Evolutionary conservation across 2,888 invertebrate genomes (phyloP), one percentile per base, ranked within the genome.

Genomic region (Ectemnius lituratus): DNA sequence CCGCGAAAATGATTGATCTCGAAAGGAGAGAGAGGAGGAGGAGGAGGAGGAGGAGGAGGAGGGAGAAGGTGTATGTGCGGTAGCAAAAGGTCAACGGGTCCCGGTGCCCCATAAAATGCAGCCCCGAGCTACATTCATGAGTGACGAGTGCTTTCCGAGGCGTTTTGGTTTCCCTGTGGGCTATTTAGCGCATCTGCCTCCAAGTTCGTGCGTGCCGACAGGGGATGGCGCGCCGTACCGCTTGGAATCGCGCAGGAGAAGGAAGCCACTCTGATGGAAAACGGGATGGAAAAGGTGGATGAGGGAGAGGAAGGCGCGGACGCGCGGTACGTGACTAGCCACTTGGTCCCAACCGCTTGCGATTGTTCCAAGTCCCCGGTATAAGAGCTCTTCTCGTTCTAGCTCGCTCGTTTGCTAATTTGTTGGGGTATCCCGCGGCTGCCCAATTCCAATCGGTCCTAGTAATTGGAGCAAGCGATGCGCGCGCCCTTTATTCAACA

Each of bases 151-250:
- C 37, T 11, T 37, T 81, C 72, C 73, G 76, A 80, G 23, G 81
- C 82, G 67, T 76, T 85, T 84, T 72, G 83, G 85, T 84, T 85
- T 87, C 88, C 84, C 88, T 82, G 80, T 75, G 84, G 86, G 89
- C 89, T 88, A 89, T 89, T 89, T 88, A 87, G 87, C 82, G 85
- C 89, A 89, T 88, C 89, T 89, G 89, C 86, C 82, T 87, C 89
- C 79, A 75, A 66, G 63, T 79, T 73, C 76, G 70, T 63, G 69
- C 75, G 65, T 63, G 63, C 59, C 59, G 77, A 66, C 57, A 70
- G 70, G 73, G 63, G 73, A 18, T 64, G 59, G 64, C 18, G 49
- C 46, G 56, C 56, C 52, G 37, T 2, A 23, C 23, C 23, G 37
- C 2, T 16, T 23, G 2, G 72, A 46, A 70, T 71, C 62, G 71